Evolutionary conservation across 2,113 vertebrate species (phyloP), one percentile per base, ranked within the genome.

Genomic region (Mus pahari): DNA sequence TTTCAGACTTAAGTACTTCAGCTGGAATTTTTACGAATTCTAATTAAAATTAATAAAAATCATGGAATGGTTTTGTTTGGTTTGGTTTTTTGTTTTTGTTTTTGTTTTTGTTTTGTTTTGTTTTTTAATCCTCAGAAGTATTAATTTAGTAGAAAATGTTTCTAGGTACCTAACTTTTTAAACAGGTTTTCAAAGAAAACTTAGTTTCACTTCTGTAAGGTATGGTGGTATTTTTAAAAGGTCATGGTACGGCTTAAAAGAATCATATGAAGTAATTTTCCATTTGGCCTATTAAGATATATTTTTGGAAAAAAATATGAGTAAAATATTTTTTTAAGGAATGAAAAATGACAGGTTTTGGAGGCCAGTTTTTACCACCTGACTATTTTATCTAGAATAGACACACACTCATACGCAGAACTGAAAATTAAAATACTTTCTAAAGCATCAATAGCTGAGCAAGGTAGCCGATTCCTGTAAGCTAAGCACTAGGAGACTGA

Each of bases 231-330:
- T 94, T 96, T 97, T 95, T 89, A 60, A 94, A 97, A 96, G 92
- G 84, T 96, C 83, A 90, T 55, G 17, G 78, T 94, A 96, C 12
- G 78, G 58, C 22, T 26, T 86, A 92, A 95, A 96, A 89, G 24
- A 95, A 89, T 87, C 82, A 81, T 75, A 36, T 93, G n/a, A 96
- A 64, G 70, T 96, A 79, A 91, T 97, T 97, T 97, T 97, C 87
- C 91, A 77, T 53, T 91, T 90, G 91, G 16, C 50, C 82, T 94
- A 7, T 96, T 94, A 93, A 94, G 82, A 75, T n/a, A 89, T 89
- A 94, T 71, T 84, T 87, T 64, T 83, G 74, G 55, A 84, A 88
- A 95, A 60, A 94, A 66, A 96, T 92, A 53, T 82, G 50, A 86
- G 39, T 95, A 64, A 94, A 93, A 88, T 94, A 91, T 98, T 93